Evolutionary conservation across 2,888 invertebrate species (phyloP), one percentile per base, ranked within the genome.

Genomic region (Conus canariensis): DNA sequence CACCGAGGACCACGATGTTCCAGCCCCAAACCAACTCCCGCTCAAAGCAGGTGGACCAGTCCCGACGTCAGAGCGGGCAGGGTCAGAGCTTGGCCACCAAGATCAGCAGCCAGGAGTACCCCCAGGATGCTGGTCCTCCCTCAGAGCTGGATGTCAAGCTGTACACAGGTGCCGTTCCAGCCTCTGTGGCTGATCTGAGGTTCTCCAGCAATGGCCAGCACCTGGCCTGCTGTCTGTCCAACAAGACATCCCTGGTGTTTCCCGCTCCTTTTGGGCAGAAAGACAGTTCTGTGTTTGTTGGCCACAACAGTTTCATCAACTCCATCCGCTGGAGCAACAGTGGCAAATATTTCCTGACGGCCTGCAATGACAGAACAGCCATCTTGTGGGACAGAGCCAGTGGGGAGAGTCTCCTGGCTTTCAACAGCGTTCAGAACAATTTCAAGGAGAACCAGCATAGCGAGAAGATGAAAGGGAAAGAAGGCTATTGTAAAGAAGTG

Each of bases 361-460:
- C 95, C 25, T 94, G 95, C 25, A 95, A 95, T 91, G 96, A 96
- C 92, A 94, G 94, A 90, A 94, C 94, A 9, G 95, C 94, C 8
- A 92, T 92, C 59, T 87, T 96, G 7, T 96, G 96, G 96, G 92
- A 93, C 85, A 93, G 93, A 88, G 93, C 93, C 82, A 92, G 94
- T 45, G 91, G 94, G 74, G 95, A 95, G 16, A 95, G 95, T 12
- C 91, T 96, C 10, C 90, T 96, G 92, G 94, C 92, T 60, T 92
- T 96, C 67, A 92, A 92, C 70, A 94, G 92, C 12, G 85, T 93
- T 45, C 92, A 91, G 12, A 91, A 93, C 88, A 95, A 94, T 85
- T 88, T 92, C 88, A 91, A 92, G 56, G 93, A 93, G 82, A 88
- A 90, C 10, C 67, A 82, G 19, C 45, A 12, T 58, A 64, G 74